These are phyloP conservation scores for Rhinogobio ventralis DNA, from an alignment of 2,797 vertebrate genomes.

Conservation along the genomic window DNA sequence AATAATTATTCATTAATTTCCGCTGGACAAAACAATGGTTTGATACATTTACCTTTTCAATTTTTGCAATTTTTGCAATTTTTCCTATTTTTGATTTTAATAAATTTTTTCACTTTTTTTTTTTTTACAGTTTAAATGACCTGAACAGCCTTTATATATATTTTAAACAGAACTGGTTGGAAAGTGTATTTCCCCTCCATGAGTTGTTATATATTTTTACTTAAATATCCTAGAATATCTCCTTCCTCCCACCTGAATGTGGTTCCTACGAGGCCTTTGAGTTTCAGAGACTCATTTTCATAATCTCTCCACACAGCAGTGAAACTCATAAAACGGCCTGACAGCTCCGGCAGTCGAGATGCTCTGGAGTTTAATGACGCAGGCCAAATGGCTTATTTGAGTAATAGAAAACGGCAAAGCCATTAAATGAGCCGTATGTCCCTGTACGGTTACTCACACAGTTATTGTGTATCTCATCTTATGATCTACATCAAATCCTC, in stretches of 20 bases:
- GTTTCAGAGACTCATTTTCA: constrained; percentile 60
- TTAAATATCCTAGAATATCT: not conserved
- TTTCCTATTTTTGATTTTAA: not conserved
- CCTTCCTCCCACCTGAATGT: constrained; percentile 20
- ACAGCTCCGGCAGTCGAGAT: constrained; percentile 64
- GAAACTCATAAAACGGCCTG: constrained; percentile 65
- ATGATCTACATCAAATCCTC: not conserved
- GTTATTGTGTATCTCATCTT: not conserved
- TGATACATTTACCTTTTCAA: not conserved
- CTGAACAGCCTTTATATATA: not conserved
- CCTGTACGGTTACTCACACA: constrained; percentile 38
- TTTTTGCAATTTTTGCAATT: not conserved
- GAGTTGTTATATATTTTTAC: not conserved
- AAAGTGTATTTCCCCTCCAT: not conserved
- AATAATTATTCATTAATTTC: not conserved
- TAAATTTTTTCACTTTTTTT: not conserved
- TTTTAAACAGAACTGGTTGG: not conserved
- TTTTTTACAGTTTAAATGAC: not conserved
- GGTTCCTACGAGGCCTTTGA: constrained; percentile 8
- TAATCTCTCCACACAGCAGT: constrained; percentile 67
- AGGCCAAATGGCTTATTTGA: constrained; percentile 67
- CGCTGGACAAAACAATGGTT: not conserved
- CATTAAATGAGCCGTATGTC: constrained; percentile 53
- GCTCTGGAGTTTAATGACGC: constrained; percentile 62
- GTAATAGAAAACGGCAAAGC: constrained; percentile 58